Conservation (phyloP, 1,140 invertebrate genomes). For the Drosophila grimshawi region DNA sequence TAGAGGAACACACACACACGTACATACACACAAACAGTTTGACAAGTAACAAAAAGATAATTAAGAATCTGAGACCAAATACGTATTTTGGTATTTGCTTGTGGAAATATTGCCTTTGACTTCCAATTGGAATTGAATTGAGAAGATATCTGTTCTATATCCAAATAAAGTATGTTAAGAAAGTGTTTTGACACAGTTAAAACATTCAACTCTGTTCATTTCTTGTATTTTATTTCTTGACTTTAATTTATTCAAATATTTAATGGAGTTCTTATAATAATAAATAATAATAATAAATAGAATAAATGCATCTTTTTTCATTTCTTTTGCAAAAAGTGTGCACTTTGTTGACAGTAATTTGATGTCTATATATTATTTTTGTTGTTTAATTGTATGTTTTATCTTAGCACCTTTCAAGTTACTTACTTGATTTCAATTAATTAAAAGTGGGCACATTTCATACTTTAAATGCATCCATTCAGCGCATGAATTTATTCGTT, state of each 20-base stretch:
- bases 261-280: no score
- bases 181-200: no score
- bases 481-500: neutral
- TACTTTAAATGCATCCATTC: neutral
- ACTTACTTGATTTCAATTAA: conserved; percentile 11
- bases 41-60: conserved; percentile 18
- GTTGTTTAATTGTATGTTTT: no score
- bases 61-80: conserved; percentile 2
- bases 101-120: neutral
- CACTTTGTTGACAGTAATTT: no score
- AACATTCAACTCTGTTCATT: no score
- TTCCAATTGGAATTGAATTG: conserved; percentile 2
- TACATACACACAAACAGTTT: neutral
- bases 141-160: no score
- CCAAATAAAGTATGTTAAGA: no score
- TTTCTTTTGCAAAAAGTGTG: no score
- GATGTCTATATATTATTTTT: no score
- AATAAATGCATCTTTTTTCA: no score
- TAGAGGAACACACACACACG: neutral
- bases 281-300: no score
- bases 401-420: no score
- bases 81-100: neutral
- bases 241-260: neutral
- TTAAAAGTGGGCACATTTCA: neutral
- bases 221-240: neutral